Evolutionary conservation across 2,888 invertebrate species (phyloP).

Genomic region (Troides helena): DNA sequence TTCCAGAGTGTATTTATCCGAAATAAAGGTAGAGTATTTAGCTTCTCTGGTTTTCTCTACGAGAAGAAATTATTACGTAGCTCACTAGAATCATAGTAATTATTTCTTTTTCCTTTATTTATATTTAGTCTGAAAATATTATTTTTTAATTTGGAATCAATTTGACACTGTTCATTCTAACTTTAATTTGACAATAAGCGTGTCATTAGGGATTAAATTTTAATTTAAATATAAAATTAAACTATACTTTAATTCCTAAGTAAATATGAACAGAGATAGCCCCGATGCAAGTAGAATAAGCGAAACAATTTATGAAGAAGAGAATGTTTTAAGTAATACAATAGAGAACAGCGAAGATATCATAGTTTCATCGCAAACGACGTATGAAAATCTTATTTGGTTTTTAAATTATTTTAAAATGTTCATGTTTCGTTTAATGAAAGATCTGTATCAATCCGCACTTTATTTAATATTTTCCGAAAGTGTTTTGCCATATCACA

Average conservation of each 20-base stretch:
- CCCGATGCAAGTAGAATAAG: slow-evolving; percentile 10
- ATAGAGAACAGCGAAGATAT: slow-evolving; percentile 44
- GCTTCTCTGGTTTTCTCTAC: too few species aligned
- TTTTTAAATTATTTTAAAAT: slow-evolving; percentile 56
- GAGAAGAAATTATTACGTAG: too few species aligned
- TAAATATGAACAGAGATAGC: slow-evolving; percentile 20
- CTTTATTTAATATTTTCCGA: slow-evolving; percentile 50
- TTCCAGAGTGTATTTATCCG: too few species aligned
- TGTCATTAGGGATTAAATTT: slow-evolving; percentile 1
- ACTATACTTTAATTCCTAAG: slow-evolving; percentile 10
- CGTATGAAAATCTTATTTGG: slow-evolving; percentile 65
- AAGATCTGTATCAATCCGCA: slow-evolving; percentile 52
- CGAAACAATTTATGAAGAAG: slow-evolving; percentile 6
- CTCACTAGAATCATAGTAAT: too few species aligned
- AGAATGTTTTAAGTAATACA: slow-evolving; percentile 35
- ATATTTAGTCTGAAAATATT: neutral
- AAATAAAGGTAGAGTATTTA: too few species aligned
- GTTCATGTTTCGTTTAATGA: slow-evolving; percentile 55
- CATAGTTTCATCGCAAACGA: slow-evolving; percentile 43
- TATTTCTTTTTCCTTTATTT: too few species aligned
- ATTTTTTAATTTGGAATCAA: neutral
- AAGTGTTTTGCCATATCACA: slow-evolving; percentile 53
- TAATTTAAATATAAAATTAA: slow-evolving; percentile 17
- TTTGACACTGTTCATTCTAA: slow-evolving; percentile 3
- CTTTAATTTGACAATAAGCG: slow-evolving; percentile 7